Conservation (phyloP, 1,140 invertebrate genomes). For the Carposina sasakii region DNA sequence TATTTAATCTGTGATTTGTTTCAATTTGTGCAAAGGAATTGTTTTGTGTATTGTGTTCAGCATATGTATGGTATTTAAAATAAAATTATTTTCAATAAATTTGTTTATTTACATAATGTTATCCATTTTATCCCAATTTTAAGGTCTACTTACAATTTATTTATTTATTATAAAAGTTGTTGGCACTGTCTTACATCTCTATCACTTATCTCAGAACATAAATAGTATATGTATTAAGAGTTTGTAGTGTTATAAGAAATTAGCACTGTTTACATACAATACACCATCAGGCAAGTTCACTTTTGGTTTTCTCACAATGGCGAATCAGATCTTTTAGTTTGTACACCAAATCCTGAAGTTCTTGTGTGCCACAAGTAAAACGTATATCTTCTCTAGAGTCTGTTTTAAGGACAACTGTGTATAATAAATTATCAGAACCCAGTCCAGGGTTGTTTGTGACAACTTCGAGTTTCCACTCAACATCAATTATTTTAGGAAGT, state of each 20-base stretch:
- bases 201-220: too few relatives aligned
- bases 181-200: conserved; percentile 16
- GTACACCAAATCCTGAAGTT: conserved; percentile 78
- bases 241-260: too few relatives aligned
- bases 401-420: conserved; percentile 60
- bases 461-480: conserved; percentile 78
- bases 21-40: conserved; percentile 49
- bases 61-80: conserved; percentile 43
- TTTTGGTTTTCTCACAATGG: conserved; percentile 74
- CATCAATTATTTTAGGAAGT: conserved; percentile 76
- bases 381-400: conserved; percentile 67
- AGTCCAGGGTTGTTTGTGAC: conserved; percentile 54
- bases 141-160: too few relatives aligned
- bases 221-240: too few relatives aligned
- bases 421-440: conserved; percentile 58
- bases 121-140: too few relatives aligned
- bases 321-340: conserved; percentile 78
- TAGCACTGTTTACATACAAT: too few relatives aligned
- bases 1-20: conserved; percentile 60
- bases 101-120: too few relatives aligned
- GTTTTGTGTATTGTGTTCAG: conserved; percentile 48
- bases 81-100: conserved; percentile 58
- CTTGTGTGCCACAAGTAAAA: conserved; percentile 76
- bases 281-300: conserved; percentile 40
- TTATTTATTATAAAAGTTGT: too few relatives aligned